Conservation (phyloP, 2,113 vertebrate species). For the Actenoides lindsayi region DNA sequence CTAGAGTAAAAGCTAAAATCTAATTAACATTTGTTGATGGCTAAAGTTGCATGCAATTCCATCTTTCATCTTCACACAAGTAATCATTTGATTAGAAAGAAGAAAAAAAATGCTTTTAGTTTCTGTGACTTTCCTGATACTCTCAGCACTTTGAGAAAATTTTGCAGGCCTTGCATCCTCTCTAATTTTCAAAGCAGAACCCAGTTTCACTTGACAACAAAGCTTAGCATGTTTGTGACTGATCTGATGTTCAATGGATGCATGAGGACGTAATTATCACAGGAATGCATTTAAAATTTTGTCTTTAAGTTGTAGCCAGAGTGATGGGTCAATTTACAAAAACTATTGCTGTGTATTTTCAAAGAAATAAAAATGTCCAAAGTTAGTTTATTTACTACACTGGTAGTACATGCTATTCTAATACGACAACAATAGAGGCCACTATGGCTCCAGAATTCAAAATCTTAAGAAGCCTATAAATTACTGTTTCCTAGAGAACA, state of each 20-base stretch:
- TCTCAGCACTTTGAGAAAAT: not conserved
- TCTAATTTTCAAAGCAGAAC: not conserved
- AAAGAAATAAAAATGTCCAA: not conserved
- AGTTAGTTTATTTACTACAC: not conserved
- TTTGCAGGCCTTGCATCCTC: not conserved
- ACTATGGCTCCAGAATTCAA: conserved; percentile 70
- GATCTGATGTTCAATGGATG: not conserved
- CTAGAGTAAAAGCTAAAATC: not conserved
- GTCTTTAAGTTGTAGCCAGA: not conserved
- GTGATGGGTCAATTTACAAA: not conserved
- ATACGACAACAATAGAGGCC: conserved; percentile 75
- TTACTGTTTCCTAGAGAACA: not conserved
- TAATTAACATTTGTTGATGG: not conserved
- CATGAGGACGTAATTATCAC: not conserved
- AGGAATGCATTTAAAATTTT: not conserved
- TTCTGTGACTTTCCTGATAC: not conserved
- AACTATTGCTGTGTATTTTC: not conserved
- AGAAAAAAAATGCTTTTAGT: not conserved
- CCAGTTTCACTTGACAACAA: not conserved
- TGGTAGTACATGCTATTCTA: conserved; percentile 49
- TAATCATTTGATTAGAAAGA: not conserved
- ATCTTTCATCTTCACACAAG: not conserved
- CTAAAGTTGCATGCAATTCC: not conserved
- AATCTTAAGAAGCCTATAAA: not conserved
- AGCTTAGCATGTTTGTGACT: not conserved